Conservation (phyloP, 2,888 invertebrate genomes). For the Chymomyza amoena region DNA sequence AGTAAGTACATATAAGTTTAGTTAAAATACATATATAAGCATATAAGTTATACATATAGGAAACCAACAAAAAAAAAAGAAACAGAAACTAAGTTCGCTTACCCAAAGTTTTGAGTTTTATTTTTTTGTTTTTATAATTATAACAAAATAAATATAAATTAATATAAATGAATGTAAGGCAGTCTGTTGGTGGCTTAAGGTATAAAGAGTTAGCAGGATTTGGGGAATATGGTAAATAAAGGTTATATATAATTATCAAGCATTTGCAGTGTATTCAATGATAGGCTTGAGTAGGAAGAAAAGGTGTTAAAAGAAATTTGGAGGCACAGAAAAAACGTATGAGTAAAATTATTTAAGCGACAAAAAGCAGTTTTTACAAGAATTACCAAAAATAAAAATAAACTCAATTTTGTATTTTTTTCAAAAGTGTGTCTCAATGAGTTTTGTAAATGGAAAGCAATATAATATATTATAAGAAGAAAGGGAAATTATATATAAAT, state of each 20-base stretch:
- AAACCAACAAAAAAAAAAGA: neutral
- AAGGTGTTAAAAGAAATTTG: no score
- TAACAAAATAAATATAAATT: neutral
- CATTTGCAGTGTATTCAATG: no score
- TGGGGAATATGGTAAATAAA: no score
- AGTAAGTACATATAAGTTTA: constrained; percentile 3
- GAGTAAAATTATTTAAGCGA: neutral
- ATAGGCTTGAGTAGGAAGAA: no score
- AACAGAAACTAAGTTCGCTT: neutral
- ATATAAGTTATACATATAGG: neutral
- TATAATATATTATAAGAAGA: neutral
- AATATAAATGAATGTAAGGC: no score
- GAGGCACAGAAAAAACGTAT: neutral
- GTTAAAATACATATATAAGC: neutral
- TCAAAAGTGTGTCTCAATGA: neutral
- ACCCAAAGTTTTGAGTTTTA: neutral
- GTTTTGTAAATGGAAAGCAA: neutral
- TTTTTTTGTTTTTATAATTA: neutral
- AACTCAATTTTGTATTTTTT: neutral
- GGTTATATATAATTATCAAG: no score
- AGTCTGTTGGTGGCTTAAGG: no score
- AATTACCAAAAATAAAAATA: neutral
- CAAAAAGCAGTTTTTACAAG: neutral
- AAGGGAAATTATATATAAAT: neutral
- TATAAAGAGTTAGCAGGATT: no score